These are phyloP conservation scores for Melanotaenia pygmaea DNA, from an alignment of 2,797 vertebrate genomes.

Conservation along the genomic window DNA sequence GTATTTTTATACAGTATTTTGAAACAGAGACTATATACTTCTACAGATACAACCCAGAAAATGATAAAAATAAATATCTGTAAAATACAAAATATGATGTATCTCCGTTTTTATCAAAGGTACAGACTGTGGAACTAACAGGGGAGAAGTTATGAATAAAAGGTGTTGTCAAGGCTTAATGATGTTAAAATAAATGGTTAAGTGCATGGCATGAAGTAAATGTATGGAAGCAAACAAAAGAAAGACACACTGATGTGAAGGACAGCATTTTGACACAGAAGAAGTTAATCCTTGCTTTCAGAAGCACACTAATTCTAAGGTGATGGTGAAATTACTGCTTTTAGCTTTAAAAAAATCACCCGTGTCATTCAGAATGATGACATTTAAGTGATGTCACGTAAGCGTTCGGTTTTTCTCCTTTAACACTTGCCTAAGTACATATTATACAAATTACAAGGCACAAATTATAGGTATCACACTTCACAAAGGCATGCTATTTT, in stretches of 20 bases:
- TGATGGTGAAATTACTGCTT: constrained; percentile 26
- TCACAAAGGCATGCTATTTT: background rate
- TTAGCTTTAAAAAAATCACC: constrained; percentile 10
- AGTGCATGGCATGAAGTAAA: too few species aligned
- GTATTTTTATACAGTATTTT: too few species aligned
- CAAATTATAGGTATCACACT: constrained; percentile 12
- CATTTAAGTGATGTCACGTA: constrained; percentile 7
- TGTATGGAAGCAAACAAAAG: too few species aligned
- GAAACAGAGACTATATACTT: too few species aligned
- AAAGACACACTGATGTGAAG: background rate
- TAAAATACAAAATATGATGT: too few species aligned
- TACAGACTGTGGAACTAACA: too few species aligned
- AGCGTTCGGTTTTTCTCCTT: background rate
- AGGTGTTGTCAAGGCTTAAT: too few species aligned
- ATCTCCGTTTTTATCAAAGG: too few species aligned
- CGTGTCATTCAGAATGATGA: constrained; percentile 23
- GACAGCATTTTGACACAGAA: constrained; percentile 6
- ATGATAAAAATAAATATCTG: too few species aligned
- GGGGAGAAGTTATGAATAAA: too few species aligned
- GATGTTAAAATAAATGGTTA: too few species aligned
- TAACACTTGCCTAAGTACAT: background rate
- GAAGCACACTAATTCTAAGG: constrained; percentile 4
- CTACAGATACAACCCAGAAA: too few species aligned
- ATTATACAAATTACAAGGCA: background rate
- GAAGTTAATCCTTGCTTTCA: constrained; percentile 3